Conservation (phyloP, 1,140 invertebrate genomes). For the Pseudomyrmex concolor region DNA sequence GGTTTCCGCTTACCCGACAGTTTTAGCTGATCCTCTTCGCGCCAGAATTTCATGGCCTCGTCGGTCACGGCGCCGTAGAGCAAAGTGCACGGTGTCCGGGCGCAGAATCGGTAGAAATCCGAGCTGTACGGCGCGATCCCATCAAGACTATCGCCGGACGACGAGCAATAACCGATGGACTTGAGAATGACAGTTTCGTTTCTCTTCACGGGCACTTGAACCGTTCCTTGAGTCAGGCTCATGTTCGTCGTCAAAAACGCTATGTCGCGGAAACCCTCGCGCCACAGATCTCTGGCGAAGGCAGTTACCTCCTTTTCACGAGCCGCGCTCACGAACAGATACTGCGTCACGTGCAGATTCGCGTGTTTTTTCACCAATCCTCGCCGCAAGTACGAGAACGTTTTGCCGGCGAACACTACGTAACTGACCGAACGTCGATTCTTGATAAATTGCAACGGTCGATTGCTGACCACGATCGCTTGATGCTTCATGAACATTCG, state of each 20-base stretch:
- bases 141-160: neutral
- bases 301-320: neutral
- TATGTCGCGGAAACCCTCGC: conserved; percentile 16
- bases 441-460: neutral
- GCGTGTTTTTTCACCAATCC: neutral
- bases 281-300: conserved; percentile 23
- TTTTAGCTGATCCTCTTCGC: conserved; percentile 13
- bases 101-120: conserved; percentile 16
- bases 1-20: neutral
- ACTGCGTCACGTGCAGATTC: conserved; percentile 8
- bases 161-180: conserved; percentile 18
- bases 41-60: neutral
- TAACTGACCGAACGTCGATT: conserved; percentile 3
- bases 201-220: conserved; percentile 5
- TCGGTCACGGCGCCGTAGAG: neutral
- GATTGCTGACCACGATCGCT: neutral
- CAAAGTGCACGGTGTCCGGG: neutral
- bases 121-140: conserved; percentile 1
- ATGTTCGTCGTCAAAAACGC: conserved; percentile 36
- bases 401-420: conserved; percentile 24
- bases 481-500: neutral
- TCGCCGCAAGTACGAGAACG: neutral
- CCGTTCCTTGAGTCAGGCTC: neutral
- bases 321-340: conserved; percentile 28
- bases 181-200: conserved; percentile 1